Conservation (phyloP, 2,888 invertebrate genomes). For the Hemithea aestivaria region DNA sequence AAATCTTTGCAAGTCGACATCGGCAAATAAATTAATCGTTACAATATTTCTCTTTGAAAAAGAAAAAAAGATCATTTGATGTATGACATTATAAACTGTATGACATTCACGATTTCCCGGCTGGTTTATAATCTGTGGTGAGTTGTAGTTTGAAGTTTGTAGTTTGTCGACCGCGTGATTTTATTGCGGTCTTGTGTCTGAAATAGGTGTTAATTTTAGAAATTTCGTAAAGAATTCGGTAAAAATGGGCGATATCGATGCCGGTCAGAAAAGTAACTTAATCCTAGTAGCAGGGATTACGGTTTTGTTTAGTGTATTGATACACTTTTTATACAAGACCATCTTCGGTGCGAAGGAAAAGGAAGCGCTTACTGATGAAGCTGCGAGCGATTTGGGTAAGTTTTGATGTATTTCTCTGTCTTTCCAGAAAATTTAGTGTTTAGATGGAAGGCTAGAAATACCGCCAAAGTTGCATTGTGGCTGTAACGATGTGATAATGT, state of each 20-base stretch:
- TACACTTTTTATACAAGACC: slow-evolving; percentile 63
- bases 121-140: slow-evolving; percentile 48
- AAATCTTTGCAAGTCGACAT: too few relatives aligned
- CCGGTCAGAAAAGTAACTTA: slow-evolving; percentile 53
- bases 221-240: slow-evolving; percentile 39
- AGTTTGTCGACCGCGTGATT: slow-evolving; percentile 62
- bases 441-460: too few relatives aligned
- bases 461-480: background rate
- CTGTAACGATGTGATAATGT: background rate
- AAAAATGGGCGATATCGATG: slow-evolving; percentile 67
- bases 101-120: too few relatives aligned
- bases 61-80: too few relatives aligned
- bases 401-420: too few relatives aligned
- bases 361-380: slow-evolving; percentile 54
- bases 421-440: too few relatives aligned
- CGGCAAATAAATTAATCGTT: too few relatives aligned
- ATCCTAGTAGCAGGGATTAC: slow-evolving; percentile 52
- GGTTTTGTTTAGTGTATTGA: slow-evolving; percentile 51
- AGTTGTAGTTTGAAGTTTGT: slow-evolving; percentile 26
- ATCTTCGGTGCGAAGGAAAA: slow-evolving; percentile 57
- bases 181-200: slow-evolving; percentile 35
- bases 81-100: too few relatives aligned
- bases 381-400: slow-evolving; percentile 62
- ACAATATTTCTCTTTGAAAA: too few relatives aligned
- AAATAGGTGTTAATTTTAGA: slow-evolving; percentile 29